Conservation (phyloP, 2,888 invertebrate species). For the Troides helena region DNA sequence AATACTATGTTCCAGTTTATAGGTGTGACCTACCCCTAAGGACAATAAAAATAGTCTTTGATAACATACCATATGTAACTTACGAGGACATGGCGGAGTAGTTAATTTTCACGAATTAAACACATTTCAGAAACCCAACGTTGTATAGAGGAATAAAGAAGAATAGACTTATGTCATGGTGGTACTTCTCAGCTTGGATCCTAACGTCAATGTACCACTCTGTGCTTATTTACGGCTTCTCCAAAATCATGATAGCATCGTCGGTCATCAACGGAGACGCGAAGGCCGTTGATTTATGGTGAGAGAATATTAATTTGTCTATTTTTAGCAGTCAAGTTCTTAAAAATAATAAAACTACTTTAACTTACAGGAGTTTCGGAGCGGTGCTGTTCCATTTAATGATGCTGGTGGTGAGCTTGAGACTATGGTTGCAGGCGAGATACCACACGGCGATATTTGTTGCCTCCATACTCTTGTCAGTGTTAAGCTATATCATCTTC, state of each 20-base stretch:
- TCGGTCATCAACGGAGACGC: conserved; percentile 74
- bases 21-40: no score
- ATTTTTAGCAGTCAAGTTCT: no score
- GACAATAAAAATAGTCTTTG: no score
- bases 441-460: conserved; percentile 80
- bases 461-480: conserved; percentile 73
- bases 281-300: conserved; percentile 78
- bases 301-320: conserved; percentile 32
- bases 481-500: conserved; percentile 77
- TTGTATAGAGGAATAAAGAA: conserved; percentile 83
- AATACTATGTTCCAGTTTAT: no score
- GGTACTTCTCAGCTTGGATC: conserved; percentile 83
- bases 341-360: no score
- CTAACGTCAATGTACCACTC: conserved; percentile 83
- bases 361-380: conserved; percentile 76
- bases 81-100: no score
- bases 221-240: conserved; percentile 80
- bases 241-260: conserved; percentile 64
- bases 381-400: conserved; percentile 79
- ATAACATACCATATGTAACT: no score
- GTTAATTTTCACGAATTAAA: no score
- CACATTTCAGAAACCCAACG: conserved; percentile 77
- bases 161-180: conserved; percentile 83
- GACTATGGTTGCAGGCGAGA: conserved; percentile 82
- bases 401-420: conserved; percentile 80